Conservation (phyloP, 2,888 invertebrate genomes). For the Drosophila longiperda region DNA sequence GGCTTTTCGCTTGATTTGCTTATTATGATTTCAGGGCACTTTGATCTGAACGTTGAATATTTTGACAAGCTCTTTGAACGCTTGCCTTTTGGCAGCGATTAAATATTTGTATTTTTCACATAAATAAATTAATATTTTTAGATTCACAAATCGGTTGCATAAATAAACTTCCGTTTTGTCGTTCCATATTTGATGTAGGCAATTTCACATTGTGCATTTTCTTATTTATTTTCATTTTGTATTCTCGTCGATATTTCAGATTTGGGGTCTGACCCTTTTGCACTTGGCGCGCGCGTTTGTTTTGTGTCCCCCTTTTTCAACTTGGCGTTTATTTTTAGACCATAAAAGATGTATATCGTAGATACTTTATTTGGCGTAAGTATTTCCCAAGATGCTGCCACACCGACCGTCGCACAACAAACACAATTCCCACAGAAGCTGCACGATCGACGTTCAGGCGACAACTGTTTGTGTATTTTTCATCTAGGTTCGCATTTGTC, state of each 20-base stretch:
- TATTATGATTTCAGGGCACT: constrained; percentile 50
- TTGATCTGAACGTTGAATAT: constrained; percentile 52
- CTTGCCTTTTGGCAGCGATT: constrained; percentile 38
- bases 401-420: background rate
- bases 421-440: constrained; percentile 48
- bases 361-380: constrained; percentile 43
- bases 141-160: constrained; percentile 48
- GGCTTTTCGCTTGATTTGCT: constrained; percentile 59
- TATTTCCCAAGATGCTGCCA: constrained; percentile 34
- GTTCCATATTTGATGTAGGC: constrained; percentile 37
- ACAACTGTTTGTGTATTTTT: constrained; percentile 45
- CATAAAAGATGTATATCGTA: constrained; percentile 64
- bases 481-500: constrained; percentile 33
- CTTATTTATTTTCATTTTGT: constrained; percentile 19
- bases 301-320: constrained; percentile 69
- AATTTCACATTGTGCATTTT: constrained; percentile 46
- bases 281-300: constrained; percentile 70
- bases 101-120: constrained; percentile 45
- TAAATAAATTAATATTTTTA: constrained; percentile 44
- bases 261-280: constrained; percentile 58
- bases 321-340: constrained; percentile 61
- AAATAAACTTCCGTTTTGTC: constrained; percentile 50
- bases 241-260: constrained; percentile 16
- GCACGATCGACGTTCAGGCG: constrained; percentile 68
- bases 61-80: constrained; percentile 51